phyloP scores from a whole-genome alignment of 1,140 invertebrate genomes.

The Philopotamus ludificatus region DNA sequence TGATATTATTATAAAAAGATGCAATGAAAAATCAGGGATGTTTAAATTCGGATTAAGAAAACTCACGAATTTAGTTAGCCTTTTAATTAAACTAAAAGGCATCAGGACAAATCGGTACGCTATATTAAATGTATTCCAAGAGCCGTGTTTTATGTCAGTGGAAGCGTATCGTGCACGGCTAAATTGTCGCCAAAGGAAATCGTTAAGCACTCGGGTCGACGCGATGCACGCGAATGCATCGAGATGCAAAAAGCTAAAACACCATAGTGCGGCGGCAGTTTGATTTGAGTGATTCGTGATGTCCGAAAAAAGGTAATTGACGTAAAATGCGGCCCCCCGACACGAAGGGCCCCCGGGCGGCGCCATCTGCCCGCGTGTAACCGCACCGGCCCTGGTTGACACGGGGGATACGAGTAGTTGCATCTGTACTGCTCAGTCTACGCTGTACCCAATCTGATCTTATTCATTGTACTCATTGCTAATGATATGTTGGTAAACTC shows the following conservation, averaged over 20 bases:
- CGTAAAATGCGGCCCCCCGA: slow-evolving; percentile 9
- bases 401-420: too few relatives aligned
- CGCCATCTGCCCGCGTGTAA: not conserved
- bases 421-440: too few relatives aligned
- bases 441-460: too few relatives aligned
- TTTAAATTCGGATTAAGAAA: too few relatives aligned
- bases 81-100: too few relatives aligned
- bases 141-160: not conserved
- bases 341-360: not conserved
- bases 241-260: slow-evolving; percentile 1
- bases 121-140: too few relatives aligned
- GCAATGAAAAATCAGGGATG: too few relatives aligned
- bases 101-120: too few relatives aligned
- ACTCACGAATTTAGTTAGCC: too few relatives aligned
- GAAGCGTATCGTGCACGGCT: not conserved
- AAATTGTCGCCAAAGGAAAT: not conserved
- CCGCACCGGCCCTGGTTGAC: not conserved
- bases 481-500: too few relatives aligned
- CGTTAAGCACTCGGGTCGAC: not conserved
- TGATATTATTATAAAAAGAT: too few relatives aligned
- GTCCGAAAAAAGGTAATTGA: slow-evolving; percentile 29
- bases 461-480: too few relatives aligned
- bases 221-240: not conserved
- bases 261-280: not conserved
- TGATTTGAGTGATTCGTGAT: slow-evolving; percentile 32